Evolutionary conservation across 92 coral and sea anemone genomes (phyloP).

Genomic region (Isaurus tuberculatus): DNA sequence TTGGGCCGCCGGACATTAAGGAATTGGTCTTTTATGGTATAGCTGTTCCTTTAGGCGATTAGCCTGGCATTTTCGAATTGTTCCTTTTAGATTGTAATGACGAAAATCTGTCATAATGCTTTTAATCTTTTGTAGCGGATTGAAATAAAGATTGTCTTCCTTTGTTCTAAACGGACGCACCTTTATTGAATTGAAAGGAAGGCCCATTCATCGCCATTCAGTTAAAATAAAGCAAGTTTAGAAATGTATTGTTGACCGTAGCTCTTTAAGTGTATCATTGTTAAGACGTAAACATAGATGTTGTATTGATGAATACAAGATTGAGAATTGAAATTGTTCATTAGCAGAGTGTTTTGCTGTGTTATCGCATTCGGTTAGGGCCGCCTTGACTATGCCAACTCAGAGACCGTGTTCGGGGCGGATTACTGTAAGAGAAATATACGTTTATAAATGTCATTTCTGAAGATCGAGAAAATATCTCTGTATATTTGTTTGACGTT

Average conservation of each 20-base stretch:
- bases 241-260: conserved; percentile 12
- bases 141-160: conserved; percentile 31
- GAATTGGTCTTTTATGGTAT: conserved; percentile 8
- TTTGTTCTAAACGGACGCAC: conserved; percentile 19
- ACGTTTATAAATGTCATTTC: background rate
- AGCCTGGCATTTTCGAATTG: conserved; percentile 22
- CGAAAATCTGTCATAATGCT: conserved; percentile 41
- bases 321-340: conserved; percentile 5
- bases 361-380: background rate
- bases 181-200: conserved; percentile 8
- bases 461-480: conserved; percentile 7
- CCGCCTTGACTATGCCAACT: background rate
- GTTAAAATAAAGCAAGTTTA: conserved; percentile 31
- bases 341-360: background rate
- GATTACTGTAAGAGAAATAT: too few relatives aligned
- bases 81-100: conserved; percentile 37
- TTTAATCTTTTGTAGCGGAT: conserved; percentile 40
- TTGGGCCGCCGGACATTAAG: conserved; percentile 23
- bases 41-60: conserved; percentile 33
- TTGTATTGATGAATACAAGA: conserved; percentile 7
- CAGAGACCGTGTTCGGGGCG: background rate
- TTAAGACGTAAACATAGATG: conserved; percentile 40
- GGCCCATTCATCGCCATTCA: conserved; percentile 28
- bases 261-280: conserved; percentile 52
- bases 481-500: background rate